A percentile compares a stretch with the other conserved stretches of the same genome.
Conservation (phyloP, 1,140 invertebrate species). For the Philopotamus ludificatus region DNA sequence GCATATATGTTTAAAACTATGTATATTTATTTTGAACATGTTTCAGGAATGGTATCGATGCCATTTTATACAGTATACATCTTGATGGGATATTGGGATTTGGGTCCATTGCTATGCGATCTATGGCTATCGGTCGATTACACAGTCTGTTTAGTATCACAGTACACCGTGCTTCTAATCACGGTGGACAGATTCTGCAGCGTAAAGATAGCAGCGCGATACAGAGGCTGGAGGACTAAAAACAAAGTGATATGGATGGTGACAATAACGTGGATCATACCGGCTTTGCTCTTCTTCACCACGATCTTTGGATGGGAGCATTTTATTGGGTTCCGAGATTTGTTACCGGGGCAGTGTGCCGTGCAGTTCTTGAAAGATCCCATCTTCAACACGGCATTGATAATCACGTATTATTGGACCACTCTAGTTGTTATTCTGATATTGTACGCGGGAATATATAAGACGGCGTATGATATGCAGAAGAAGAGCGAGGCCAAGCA, state of each 20-base stretch:
- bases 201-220: constrained; percentile 97
- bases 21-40: constrained; percentile 12
- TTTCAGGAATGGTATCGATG: constrained; percentile 87
- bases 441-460: constrained; percentile 96
- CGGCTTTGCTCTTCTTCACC: constrained; percentile 94
- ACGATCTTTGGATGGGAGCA: constrained; percentile 99
- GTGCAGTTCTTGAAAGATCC: constrained; percentile 98
- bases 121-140: constrained; percentile 99
- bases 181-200: constrained; percentile 99
- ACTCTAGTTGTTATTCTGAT: constrained; percentile 91
- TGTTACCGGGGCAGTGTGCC: constrained; percentile 86
- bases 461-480: constrained; percentile 97
- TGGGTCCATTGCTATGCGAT: constrained; percentile 95
- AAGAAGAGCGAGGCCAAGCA: constrained; percentile 95
- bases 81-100: constrained; percentile 93
- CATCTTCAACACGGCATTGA: constrained; percentile 95
- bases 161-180: constrained; percentile 98
- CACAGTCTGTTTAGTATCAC: constrained; percentile 97
- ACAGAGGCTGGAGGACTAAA: constrained; percentile 96
- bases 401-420: constrained; percentile 98
- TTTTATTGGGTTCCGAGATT: constrained; percentile 88
- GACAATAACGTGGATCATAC: constrained; percentile 97
- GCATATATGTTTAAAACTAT: too few relatives aligned
- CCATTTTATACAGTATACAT: constrained; percentile 97
- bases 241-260: constrained; percentile 90